Percentiles rank a stretch among this genome's conserved stretches.
phyloP scores from a whole-genome alignment of 2,888 invertebrate genomes.

The Xanthorhoe spadicearia region DNA sequence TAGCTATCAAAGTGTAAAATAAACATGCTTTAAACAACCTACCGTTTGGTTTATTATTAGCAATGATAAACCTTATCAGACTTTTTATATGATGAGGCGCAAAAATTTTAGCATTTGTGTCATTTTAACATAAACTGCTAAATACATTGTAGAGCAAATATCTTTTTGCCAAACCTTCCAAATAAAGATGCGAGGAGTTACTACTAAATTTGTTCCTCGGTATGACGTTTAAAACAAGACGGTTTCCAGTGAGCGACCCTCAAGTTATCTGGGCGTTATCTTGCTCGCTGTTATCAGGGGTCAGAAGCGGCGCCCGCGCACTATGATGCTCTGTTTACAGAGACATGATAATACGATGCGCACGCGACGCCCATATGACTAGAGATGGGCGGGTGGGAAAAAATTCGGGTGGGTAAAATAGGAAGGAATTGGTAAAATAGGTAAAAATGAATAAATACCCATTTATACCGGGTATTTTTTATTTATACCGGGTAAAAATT shows the following conservation, averaged over 20 bases:
- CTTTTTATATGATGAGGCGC: neutral
- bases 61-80: neutral
- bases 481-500: too few relatives aligned
- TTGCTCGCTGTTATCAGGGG: constrained; percentile 63
- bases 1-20: too few relatives aligned
- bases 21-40: too few relatives aligned
- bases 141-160: neutral
- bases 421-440: too few relatives aligned
- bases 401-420: too few relatives aligned
- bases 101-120: neutral
- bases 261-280: constrained; percentile 58
- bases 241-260: constrained; percentile 51
- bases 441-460: too few relatives aligned
- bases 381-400: constrained; percentile 52
- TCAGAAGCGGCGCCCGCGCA: constrained; percentile 68
- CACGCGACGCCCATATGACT: constrained; percentile 75
- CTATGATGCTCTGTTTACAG: constrained; percentile 67
- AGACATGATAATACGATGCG: constrained; percentile 59
- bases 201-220: constrained; percentile 15
- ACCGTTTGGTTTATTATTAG: neutral
- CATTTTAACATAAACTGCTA: neutral
- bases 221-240: constrained; percentile 46
- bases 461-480: too few relatives aligned
- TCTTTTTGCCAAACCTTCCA: constrained; percentile 2
- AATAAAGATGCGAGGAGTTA: neutral